A percentile compares a stretch with the other conserved stretches of the same genome.
phyloP scores from a whole-genome alignment of 1,140 invertebrate genomes.

The Drosophila sulfurigaster region DNA sequence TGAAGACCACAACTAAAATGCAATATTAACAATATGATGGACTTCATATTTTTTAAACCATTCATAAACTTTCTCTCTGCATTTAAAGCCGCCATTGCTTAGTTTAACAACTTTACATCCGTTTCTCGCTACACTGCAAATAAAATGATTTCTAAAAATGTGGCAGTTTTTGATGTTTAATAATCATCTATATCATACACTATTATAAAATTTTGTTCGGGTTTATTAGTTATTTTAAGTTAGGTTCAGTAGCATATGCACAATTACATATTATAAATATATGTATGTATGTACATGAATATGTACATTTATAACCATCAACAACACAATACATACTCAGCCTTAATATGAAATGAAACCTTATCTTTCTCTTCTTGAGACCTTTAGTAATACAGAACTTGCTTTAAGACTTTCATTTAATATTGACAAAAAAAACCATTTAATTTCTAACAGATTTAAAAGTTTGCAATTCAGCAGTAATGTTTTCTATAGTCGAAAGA shows the following conservation, averaged over 20 bases:
- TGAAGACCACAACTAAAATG: slow-evolving; percentile 70
- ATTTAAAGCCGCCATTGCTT: slow-evolving; percentile 14
- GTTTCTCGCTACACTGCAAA: neutral
- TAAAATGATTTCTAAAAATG: neutral
- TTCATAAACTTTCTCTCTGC: slow-evolving; percentile 14
- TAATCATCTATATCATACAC: too few relatives aligned
- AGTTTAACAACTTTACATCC: neutral
- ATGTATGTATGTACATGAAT: too few relatives aligned
- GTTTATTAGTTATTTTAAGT: too few relatives aligned
- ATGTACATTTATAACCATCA: neutral
- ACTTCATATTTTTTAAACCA: slow-evolving; percentile 50
- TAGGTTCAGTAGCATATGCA: too few relatives aligned
- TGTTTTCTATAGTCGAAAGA: neutral
- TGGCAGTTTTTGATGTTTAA: too few relatives aligned
- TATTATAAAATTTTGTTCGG: too few relatives aligned
- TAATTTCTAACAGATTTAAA: neutral
- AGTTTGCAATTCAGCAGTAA: neutral
- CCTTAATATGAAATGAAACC: slow-evolving; percentile 22
- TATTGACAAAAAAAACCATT: neutral
- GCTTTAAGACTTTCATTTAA: neutral
- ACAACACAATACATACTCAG: neutral
- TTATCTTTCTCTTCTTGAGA: neutral
- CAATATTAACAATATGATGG: slow-evolving; percentile 63
- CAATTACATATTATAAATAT: too few relatives aligned
- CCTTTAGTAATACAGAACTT: neutral